Base-by-base conservation (phyloP, 2,113 vertebrate species). In the Sebastes fasciatus region DNA sequence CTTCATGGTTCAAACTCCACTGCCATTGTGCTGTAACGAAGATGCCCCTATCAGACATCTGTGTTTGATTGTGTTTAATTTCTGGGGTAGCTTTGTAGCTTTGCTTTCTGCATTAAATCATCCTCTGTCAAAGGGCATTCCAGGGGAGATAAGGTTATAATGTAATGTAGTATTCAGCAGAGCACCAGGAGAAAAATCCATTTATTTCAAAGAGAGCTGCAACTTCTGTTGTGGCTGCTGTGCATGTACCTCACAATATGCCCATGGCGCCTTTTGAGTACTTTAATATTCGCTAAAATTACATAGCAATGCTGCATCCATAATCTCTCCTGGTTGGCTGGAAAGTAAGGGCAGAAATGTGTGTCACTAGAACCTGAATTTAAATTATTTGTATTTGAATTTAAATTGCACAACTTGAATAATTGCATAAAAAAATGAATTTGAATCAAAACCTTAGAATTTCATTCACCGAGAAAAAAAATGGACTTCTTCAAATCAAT, bases 61-160 rank as follows among this genome's bases (percentile, higher is more conserved):
- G 54, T 60, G 65, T 87, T 88, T 86, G 88, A 85, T 87, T 73
- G 81, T 84, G 72, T 68, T 87, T 80, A 77, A 87, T 84, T 84
- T 68, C 55, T 73, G 58, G 16, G 78, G 78, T 43, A 48, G 82
- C 69, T 91, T 79, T 89, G 77, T 89, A 83, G 34, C 34, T 34
- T 34, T 73, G 80, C 66, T 57, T 34, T 34, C 70, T 54, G 77
- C 74, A 85, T 89, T 91, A 85, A 91, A 89, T 83, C 82, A 77
- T 71, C 40, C 49, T 13, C 46, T 83, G 77, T 81, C 80, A 74
- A n/a, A 62, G 19, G 57, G 67, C 43, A 77, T 83, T 86, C 68
- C 76, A 74, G 61, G 26, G 48, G 48, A 80, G 67, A 86, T 87
- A 85, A 74, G 81, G 40, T 63, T 72, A 58, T 83, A 83, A 82